These are phyloP conservation scores for Plutella xylostella DNA, from an alignment of 2,888 invertebrate genomes.

Conservation along the genomic window DNA sequence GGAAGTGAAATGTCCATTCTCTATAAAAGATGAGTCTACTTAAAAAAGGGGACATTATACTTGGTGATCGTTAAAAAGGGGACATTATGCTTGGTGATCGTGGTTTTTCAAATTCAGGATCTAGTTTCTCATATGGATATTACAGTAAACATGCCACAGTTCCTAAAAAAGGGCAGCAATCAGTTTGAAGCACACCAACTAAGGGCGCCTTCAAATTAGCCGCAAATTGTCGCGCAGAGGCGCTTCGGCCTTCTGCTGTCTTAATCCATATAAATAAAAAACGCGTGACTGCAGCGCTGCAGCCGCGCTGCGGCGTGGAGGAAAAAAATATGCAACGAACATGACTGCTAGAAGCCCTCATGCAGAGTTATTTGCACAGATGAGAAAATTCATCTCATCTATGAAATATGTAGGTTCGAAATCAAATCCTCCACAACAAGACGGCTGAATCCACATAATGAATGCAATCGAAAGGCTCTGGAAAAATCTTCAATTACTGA, in stretches of 20 bases:
- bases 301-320: too few species aligned
- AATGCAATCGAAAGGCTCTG: background rate
- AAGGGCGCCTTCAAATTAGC: too few species aligned
- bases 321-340: constrained; percentile 6
- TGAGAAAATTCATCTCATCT: background rate
- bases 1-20: too few species aligned
- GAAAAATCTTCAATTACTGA: background rate
- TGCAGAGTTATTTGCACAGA: background rate
- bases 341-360: background rate
- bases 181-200: constrained; percentile 10
- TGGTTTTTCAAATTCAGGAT: constrained; percentile 12
- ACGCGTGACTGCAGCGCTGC: too few species aligned
- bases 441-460: background rate
- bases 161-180: constrained; percentile 4
- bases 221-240: too few species aligned
- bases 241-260: too few species aligned
- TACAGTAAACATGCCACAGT: constrained; percentile 11
- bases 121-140: constrained; percentile 8
- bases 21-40: too few species aligned
- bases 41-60: constrained; percentile 8
- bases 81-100: too few species aligned
- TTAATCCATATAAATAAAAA: too few species aligned
- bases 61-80: constrained; percentile 11
- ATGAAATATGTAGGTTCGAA: background rate
- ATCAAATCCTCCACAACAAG: background rate